Conservation (phyloP, 1,140 invertebrate genomes). For the Scaptomyza pallida region DNA sequence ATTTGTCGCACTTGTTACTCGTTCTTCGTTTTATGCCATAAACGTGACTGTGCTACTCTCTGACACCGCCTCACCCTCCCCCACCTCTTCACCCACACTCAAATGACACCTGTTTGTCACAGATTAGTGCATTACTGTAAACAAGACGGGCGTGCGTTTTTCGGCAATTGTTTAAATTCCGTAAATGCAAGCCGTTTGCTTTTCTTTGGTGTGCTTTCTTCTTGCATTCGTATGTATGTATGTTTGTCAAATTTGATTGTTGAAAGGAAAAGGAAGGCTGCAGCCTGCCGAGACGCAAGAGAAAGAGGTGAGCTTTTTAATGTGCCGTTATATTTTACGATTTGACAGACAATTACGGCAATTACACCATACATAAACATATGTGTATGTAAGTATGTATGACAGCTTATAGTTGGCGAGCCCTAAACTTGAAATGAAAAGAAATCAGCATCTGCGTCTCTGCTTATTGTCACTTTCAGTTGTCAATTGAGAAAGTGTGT, state of each 20-base stretch:
- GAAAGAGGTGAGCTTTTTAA: constrained; percentile 35
- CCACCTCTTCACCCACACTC: neutral
- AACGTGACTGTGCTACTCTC: constrained; percentile 39
- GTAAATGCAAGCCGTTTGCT: constrained; percentile 29
- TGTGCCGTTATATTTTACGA: constrained; percentile 33
- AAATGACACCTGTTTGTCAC: neutral
- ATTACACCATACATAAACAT: neutral
- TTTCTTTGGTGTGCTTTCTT: neutral
- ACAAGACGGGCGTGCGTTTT: constrained; percentile 51
- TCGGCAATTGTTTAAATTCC: constrained; percentile 44
- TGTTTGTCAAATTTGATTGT: constrained; percentile 29
- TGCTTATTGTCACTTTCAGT: constrained; percentile 51
- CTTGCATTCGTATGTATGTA: constrained; percentile 2
- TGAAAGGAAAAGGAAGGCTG: neutral
- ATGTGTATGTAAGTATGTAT: constrained; percentile 9
- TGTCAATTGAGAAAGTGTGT: constrained; percentile 62
- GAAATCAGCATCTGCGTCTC: constrained; percentile 27
- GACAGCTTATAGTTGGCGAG: neutral
- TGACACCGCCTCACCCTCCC: no score
- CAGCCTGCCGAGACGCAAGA: constrained; percentile 8
- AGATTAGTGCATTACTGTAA: constrained; percentile 27
- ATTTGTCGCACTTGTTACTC: constrained; percentile 43
- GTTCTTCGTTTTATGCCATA: constrained; percentile 41
- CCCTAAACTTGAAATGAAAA: constrained; percentile 41
- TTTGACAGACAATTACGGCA: constrained; percentile 8